A percentile compares a stretch with the other conserved stretches of the same genome.
Evolutionary conservation across 2,797 vertebrate species (phyloP).

Genomic region (Heterohyrax brucei): DNA sequence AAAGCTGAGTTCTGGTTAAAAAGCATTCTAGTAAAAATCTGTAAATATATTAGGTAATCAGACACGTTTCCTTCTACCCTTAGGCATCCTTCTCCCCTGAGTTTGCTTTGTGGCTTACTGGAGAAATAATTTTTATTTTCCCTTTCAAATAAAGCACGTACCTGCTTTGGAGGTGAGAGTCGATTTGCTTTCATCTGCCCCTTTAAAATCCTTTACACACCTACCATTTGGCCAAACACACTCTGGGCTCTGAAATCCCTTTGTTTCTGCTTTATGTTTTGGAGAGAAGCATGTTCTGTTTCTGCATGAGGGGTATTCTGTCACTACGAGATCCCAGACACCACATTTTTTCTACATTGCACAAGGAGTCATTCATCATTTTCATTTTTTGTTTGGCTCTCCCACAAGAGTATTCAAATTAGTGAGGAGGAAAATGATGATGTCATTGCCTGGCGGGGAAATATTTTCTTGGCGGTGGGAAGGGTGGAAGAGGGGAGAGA

Average conservation of each 20-base stretch:
- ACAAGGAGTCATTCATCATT: constrained; percentile 85
- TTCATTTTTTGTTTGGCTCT: constrained; percentile 72
- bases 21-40: background rate
- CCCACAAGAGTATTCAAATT: constrained; percentile 63
- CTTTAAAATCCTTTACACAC: constrained; percentile 20
- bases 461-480: constrained; percentile 25
- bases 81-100: background rate
- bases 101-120: constrained; percentile 51
- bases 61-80: background rate
- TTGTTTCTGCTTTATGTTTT: constrained; percentile 50
- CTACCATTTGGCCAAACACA: background rate
- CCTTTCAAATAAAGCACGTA: constrained; percentile 51
- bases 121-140: constrained; percentile 48
- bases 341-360: constrained; percentile 81
- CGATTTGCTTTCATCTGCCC: constrained; percentile 68
- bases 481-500: background rate
- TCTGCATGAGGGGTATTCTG: constrained; percentile 72
- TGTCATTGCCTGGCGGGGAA: constrained; percentile 31
- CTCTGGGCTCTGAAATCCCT: constrained; percentile 21
- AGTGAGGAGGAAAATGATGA: constrained; percentile 72
- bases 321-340: constrained; percentile 61
- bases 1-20: background rate
- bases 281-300: constrained; percentile 61
- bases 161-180: constrained; percentile 60
- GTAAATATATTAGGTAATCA: background rate